Evolutionary conservation across 2,113 vertebrate species (phyloP).

Genomic region (Sisor rabdophorus): DNA sequence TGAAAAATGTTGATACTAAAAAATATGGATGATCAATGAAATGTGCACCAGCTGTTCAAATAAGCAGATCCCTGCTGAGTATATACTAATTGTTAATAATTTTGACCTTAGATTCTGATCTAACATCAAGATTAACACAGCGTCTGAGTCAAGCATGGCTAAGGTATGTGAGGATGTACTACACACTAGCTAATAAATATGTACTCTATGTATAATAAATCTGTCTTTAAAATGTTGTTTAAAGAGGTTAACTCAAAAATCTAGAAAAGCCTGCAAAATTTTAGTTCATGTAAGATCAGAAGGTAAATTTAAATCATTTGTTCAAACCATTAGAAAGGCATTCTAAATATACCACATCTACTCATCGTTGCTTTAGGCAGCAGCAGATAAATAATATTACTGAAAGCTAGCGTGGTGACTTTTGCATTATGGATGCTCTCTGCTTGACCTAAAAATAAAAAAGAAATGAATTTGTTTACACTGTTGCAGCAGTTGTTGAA

Average conservation of each 20-base stretch:
- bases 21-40: conserved; percentile 71
- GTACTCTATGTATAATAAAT: background rate
- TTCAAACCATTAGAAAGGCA: background rate
- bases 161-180: conserved; percentile 1
- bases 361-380: conserved; percentile 3
- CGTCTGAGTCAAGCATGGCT: conserved; percentile 11
- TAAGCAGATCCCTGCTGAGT: conserved; percentile 23
- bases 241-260: background rate
- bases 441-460: conserved; percentile 57
- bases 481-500: conserved; percentile 16
- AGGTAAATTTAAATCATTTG: background rate
- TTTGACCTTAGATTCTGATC: conserved; percentile 42
- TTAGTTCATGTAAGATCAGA: background rate
- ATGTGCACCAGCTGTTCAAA: conserved; percentile 54
- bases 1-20: conserved; percentile 61
- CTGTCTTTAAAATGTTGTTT: background rate
- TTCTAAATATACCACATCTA: conserved; percentile 26
- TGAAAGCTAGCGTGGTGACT: conserved; percentile 44
- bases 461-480: conserved; percentile 53
- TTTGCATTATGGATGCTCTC: conserved; percentile 52
- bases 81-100: conserved; percentile 60
- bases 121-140: conserved; percentile 33
- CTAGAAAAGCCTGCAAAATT: background rate
- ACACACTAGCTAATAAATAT: background rate
- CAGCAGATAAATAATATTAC: conserved; percentile 45